A percentile compares a stretch with the other conserved stretches of the same genome.
phyloP scores from a whole-genome alignment of 2,888 invertebrate species.

The Athalia rosae region DNA sequence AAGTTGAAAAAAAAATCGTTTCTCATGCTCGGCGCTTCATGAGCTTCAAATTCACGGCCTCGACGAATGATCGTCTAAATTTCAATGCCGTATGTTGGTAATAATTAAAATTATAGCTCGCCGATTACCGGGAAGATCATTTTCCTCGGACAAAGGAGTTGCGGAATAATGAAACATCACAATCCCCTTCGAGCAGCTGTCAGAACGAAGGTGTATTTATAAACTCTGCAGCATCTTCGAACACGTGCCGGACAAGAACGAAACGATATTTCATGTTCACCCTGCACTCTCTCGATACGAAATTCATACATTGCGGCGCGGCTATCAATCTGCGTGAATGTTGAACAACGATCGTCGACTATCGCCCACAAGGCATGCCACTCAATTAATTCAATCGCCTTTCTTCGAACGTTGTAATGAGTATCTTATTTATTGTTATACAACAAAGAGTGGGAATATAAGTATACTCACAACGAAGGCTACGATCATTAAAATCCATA shows the following conservation, averaged over 20 bases:
- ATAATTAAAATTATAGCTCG: constrained; percentile 6
- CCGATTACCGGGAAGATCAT: neutral
- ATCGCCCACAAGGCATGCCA: neutral
- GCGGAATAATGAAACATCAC: neutral
- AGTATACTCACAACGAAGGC: constrained; percentile 7
- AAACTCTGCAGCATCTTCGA: neutral
- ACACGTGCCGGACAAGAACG: neutral
- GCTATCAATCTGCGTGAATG: neutral
- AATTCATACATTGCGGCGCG: neutral
- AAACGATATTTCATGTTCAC: neutral
- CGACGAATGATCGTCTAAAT: constrained; percentile 1
- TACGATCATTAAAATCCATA: constrained; percentile 23
- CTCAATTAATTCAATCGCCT: neutral
- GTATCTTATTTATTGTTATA: constrained; percentile 25
- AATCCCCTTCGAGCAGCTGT: neutral
- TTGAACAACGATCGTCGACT: neutral
- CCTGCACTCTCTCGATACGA: neutral
- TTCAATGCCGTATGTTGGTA: constrained; percentile 2
- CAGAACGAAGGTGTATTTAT: neutral
- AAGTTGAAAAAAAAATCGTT: neutral
- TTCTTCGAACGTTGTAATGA: constrained; percentile 12
- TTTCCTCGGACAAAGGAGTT: neutral
- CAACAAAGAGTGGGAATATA: constrained; percentile 21
- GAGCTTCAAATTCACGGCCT: constrained; percentile 6
- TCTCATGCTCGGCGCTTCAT: neutral